A percentile compares a stretch with the other conserved stretches of the same genome.
phyloP scores from a whole-genome alignment of 2,113 vertebrate genomes.

The Chlorodrepanis virens region DNA sequence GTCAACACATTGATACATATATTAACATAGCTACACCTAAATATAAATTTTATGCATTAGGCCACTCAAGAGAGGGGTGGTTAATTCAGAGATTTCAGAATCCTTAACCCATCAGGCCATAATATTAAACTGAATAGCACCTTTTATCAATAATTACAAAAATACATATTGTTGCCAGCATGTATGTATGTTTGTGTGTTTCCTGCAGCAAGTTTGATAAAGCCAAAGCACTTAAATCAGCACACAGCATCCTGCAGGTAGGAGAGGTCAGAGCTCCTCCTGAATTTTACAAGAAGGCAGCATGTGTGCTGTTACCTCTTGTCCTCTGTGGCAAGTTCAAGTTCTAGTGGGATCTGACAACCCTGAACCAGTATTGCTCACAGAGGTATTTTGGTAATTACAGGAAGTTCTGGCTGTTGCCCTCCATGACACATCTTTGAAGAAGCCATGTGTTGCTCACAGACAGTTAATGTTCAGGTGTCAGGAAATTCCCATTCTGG shows the following conservation, averaged over 20 bases:
- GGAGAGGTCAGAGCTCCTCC: slow-evolving; percentile 37
- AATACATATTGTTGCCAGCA: background rate
- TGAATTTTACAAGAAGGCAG: slow-evolving; percentile 33
- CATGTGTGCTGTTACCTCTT: slow-evolving; percentile 42
- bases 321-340: slow-evolving; percentile 44
- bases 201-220: background rate
- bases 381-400: slow-evolving; percentile 22
- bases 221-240: slow-evolving; percentile 18
- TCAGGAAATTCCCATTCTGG: slow-evolving; percentile 45
- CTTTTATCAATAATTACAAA: background rate
- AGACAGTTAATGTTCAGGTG: background rate
- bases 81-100: background rate
- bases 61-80: background rate
- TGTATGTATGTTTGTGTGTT: background rate
- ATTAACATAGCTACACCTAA: background rate
- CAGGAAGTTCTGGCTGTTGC: slow-evolving; percentile 57
- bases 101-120: background rate
- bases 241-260: slow-evolving; percentile 5
- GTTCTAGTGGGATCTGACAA: slow-evolving; percentile 9
- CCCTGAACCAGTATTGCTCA: background rate
- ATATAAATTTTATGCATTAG: background rate
- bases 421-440: slow-evolving; percentile 36
- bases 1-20: background rate
- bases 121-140: background rate
- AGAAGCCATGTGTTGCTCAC: background rate